These are phyloP conservation scores for Lepidothrix coronata DNA, from an alignment of 2,113 vertebrate species.

Conservation along the genomic window DNA sequence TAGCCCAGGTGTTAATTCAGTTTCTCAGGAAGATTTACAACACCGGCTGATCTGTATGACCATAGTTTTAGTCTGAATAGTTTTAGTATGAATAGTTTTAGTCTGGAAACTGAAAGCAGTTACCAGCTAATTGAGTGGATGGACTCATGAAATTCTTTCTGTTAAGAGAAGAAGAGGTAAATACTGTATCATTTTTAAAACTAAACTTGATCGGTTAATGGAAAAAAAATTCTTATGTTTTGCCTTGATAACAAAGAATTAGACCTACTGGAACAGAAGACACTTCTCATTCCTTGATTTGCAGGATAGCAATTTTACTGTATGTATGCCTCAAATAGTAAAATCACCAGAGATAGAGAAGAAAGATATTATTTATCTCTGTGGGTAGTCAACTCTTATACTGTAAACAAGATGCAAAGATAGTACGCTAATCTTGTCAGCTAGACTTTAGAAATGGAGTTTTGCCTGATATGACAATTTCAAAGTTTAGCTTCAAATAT, in stretches of 20 bases:
- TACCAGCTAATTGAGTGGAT: neutral
- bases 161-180: neutral
- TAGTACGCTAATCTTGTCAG: neutral
- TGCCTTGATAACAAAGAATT: neutral
- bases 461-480: neutral
- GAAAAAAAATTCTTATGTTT: neutral
- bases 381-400: neutral
- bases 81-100: neutral
- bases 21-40: neutral
- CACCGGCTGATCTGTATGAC: neutral
- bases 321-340: neutral
- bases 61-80: neutral
- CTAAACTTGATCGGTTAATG: neutral
- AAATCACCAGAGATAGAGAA: neutral
- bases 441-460: neutral
- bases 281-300: neutral
- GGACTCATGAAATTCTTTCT: neutral
- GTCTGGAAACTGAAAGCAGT: neutral
- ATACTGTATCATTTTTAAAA: neutral
- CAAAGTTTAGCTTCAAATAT: neutral
- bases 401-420: neutral
- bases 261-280: neutral
- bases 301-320: neutral
- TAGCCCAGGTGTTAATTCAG: neutral
- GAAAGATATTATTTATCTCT: neutral